Conservation (phyloP, 2,113 vertebrate species). For the Stigmatopora nigra region DNA sequence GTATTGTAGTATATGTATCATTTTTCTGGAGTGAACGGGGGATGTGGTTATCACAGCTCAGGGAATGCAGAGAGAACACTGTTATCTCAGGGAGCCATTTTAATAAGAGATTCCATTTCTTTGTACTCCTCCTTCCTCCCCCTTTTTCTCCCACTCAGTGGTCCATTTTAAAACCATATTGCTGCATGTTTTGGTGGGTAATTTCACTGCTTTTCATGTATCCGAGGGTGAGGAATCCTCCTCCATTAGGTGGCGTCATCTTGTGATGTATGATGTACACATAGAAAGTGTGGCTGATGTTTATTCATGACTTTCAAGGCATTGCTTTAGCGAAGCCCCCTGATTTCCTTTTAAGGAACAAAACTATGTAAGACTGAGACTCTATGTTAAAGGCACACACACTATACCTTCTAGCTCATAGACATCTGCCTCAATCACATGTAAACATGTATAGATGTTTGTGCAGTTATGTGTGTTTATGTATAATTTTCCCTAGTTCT, state of each 20-base stretch:
- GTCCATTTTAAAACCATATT: conserved; percentile 60
- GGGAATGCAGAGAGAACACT: conserved; percentile 23
- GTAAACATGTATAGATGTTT: conserved; percentile 62
- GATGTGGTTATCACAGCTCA: conserved; percentile 5
- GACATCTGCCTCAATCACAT: conserved; percentile 40
- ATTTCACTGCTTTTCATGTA: conserved; percentile 71
- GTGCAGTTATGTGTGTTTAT: conserved; percentile 12
- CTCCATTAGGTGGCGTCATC: conserved; percentile 71
- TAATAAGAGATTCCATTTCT: conserved; percentile 46
- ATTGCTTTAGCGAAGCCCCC: conserved; percentile 62
- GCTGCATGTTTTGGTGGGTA: conserved; percentile 62
- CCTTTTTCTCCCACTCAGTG: conserved; percentile 41
- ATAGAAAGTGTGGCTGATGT: conserved; percentile 67
- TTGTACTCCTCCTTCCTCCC: conserved; percentile 34
- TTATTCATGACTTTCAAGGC: conserved; percentile 75
- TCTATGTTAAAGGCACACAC: conserved; percentile 66
- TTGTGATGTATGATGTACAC: conserved; percentile 74
- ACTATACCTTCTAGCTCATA: conserved; percentile 33
- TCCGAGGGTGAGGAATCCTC: conserved; percentile 62
- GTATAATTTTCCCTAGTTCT: too few relatives aligned
- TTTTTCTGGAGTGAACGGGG: conserved; percentile 21
- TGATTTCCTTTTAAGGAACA: conserved; percentile 77
- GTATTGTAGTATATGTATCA: conserved; percentile 34
- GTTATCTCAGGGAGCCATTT: conserved; percentile 62
- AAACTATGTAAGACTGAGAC: conserved; percentile 69